Evolutionary conservation across 2,888 invertebrate species (phyloP).

Genomic region (Tetrapedia diversipes): DNA sequence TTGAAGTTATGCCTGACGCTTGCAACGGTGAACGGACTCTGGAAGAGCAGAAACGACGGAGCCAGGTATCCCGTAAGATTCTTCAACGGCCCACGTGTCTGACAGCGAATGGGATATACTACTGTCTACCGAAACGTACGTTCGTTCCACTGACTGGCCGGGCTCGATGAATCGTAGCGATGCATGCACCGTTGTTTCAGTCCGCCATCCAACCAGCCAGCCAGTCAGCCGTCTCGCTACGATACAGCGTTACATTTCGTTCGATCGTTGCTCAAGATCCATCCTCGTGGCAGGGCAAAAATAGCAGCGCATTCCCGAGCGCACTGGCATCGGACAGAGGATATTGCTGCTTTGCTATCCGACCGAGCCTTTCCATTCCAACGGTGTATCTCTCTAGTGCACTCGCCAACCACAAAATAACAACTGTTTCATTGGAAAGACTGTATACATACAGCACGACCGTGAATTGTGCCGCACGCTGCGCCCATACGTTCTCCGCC

Average conservation of each 20-base stretch:
- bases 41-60: conserved; percentile 13
- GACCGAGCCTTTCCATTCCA: conserved; percentile 47
- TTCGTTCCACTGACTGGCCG: conserved; percentile 19
- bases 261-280: conserved; percentile 56
- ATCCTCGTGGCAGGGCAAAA: conserved; percentile 40
- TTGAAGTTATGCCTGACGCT: too few relatives aligned
- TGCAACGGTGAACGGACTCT: too few relatives aligned
- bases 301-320: conserved; percentile 21
- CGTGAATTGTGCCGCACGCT: conserved; percentile 61
- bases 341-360: conserved; percentile 54
- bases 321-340: conserved; percentile 31
- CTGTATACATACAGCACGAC: conserved; percentile 58
- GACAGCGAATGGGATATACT: conserved; percentile 10
- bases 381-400: conserved; percentile 61
- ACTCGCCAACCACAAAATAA: conserved; percentile 66
- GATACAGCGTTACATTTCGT: conserved; percentile 46
- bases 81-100: conserved; percentile 5
- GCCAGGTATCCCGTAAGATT: background rate
- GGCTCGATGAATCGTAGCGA: conserved; percentile 43
- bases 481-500: conserved; percentile 12
- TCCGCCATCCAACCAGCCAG: background rate
- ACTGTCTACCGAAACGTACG: conserved; percentile 35
- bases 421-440: conserved; percentile 67
- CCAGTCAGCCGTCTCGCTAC: conserved; percentile 8
- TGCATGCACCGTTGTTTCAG: conserved; percentile 25